Evolutionary conservation across 2,113 vertebrate species (phyloP), one percentile per base, ranked within the genome.

Genomic region (Pachyramphus minor): DNA sequence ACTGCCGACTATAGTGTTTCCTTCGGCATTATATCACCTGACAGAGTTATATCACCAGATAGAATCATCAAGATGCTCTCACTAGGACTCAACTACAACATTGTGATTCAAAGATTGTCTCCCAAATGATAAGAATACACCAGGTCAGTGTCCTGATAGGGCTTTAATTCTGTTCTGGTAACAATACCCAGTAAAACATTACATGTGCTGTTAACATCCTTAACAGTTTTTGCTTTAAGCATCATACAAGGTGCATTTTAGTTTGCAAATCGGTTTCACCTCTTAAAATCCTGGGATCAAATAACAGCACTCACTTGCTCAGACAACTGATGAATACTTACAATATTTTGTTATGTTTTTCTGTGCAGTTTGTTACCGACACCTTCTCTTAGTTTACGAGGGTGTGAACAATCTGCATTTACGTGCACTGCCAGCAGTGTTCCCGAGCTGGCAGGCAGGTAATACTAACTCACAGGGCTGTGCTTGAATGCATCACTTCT

Each of bases 401-500:
- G 33, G 42, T 86, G 76, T 96, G 82, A 80, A 50, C 79, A 92
- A 50, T 52, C n/a, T 90, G 66, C 27, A 7, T 96, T 95, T 95
- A 84, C 53, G 9, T 82, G 80, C 75, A 21, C 64, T 88, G 87
- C 93, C 83, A 63, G 49, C 53, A 59, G 63, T 82, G 73, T 83
- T 87, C 73, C 68, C 77, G 72, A 55, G 86, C 95, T 96, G 95
- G 86, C 89, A 87, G 92, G 82, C 78, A 74, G 87, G 97, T 83
- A 95, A 78, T 45, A 53, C 88, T 44, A 86, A 89, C 88, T 72
- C 72, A 33, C 73, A 86, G 50, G 87, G 82, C 89, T 96, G 74
- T 92, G 90, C 93, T 93, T 96, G 94, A 97, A 96, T 83, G 86
- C 67, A 45, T 89, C 84, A 56, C 59, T 78, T 96, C 95, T 96